These are phyloP conservation scores for Dryococelus australis DNA, from an alignment of 2,888 invertebrate species.

Conservation along the genomic window DNA sequence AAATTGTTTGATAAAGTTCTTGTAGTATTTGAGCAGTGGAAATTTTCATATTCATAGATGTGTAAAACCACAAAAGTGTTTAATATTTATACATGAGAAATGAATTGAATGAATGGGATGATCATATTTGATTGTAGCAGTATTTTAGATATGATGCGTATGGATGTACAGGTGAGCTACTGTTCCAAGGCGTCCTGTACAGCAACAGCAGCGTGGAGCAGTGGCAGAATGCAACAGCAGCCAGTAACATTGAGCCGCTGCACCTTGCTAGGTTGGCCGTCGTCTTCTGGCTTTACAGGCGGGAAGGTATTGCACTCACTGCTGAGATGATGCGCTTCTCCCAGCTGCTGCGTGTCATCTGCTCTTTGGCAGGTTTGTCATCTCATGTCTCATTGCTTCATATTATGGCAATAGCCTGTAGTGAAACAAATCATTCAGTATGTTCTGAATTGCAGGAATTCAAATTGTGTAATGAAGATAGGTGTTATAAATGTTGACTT, in stretches of 20 bases:
- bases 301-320: constrained; percentile 60
- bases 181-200: constrained; percentile 58
- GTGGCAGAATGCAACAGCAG: constrained; percentile 57
- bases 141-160: too few relatives aligned
- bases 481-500: too few relatives aligned
- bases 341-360: constrained; percentile 69
- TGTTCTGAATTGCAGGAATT: too few relatives aligned
- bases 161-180: constrained; percentile 54
- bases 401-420: not conserved
- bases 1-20: too few relatives aligned
- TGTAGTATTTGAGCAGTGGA: too few relatives aligned
- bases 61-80: too few relatives aligned
- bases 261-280: constrained; percentile 76
- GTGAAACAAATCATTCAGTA: too few relatives aligned
- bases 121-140: too few relatives aligned
- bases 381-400: not conserved
- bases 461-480: too few relatives aligned
- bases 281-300: constrained; percentile 71
- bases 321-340: constrained; percentile 74
- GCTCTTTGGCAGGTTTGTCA: constrained; percentile 65
- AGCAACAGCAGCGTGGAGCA: constrained; percentile 55
- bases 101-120: too few relatives aligned
- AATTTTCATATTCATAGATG: too few relatives aligned
- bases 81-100: too few relatives aligned
- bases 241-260: constrained; percentile 65